These are phyloP conservation scores for Vulpes lagopus DNA, from an alignment of 2,113 vertebrate species.

Conservation along the genomic window DNA sequence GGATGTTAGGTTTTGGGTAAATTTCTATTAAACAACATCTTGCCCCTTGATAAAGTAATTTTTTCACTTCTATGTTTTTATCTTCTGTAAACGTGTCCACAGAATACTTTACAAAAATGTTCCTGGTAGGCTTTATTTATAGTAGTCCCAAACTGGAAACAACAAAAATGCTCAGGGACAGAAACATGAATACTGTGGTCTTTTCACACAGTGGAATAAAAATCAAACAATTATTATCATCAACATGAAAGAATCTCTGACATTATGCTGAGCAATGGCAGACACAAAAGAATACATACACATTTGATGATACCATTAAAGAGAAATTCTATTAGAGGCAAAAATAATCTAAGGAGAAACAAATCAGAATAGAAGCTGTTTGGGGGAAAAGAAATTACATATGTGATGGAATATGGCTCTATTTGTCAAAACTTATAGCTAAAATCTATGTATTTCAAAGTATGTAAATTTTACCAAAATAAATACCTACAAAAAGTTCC, in stretches of 20 bases:
- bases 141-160: neutral
- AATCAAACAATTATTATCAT: neutral
- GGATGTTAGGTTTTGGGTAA: neutral
- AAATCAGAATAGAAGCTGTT: neutral
- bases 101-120: neutral
- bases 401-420: neutral
- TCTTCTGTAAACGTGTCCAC: neutral
- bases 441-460: neutral
- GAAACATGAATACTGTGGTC: neutral
- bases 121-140: neutral
- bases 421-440: slow-evolving; percentile 5
- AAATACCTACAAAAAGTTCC: neutral
- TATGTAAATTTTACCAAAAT: neutral
- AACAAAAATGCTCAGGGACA: neutral
- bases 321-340: neutral
- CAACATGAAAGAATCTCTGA: neutral
- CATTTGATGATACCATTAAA: neutral
- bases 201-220: neutral
- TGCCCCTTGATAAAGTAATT: neutral
- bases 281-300: neutral
- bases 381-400: neutral
- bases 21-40: neutral
- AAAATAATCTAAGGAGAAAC: slow-evolving; percentile 3
- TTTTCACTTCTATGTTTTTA: slow-evolving; percentile 31
- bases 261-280: neutral